Evolutionary conservation across 2,797 vertebrate genomes (phyloP), one percentile per base, ranked within the genome.

Genomic region (Ctenopoma multispine): DNA sequence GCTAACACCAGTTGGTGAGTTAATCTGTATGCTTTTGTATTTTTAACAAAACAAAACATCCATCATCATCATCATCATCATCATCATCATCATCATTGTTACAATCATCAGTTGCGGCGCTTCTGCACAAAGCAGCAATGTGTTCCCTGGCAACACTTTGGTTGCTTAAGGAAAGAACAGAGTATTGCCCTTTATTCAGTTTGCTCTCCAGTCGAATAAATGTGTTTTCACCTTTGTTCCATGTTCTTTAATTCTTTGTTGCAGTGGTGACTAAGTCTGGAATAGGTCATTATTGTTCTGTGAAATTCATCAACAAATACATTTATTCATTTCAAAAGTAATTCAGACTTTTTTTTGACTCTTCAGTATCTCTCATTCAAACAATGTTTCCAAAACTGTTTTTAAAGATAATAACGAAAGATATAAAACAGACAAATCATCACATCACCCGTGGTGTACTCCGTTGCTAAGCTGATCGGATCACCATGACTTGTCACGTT

Each of bases 401-500:
- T 34, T 34, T 10, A 34, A 34, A 34, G 31, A 34, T 34, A 34
- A 2, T 34, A 9, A 31, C 7, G 1, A 31, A 31, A 31, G 1
- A 31, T 12, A 38, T 38, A 13, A 38, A 38, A 38, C 36, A 38
- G 3, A 38, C 18, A 55, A 23, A n/a, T 31, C 17, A 48, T 40
- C 48, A 62, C 20, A 23, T 56, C 12, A 49, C n/a, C 57, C 18
- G 13, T 20, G 31, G 15, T 62, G 47, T 38, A 41, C 50, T 29
- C 57, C 34, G 21, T 12, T 9, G 12, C 31, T 50, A 51, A 66
- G 69, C 34, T 72, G 53, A 80, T 77, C 23, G 14, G 58, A 64
- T 69, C 63, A 34, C 69, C 2, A 11, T 80, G 69, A 69, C 59
- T 71, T 64, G 47, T 75, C 72, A 67, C 62, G 58, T 75, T 64